Evolutionary conservation across 2,113 vertebrate species (phyloP).

Genomic region (Centropristis striata): DNA sequence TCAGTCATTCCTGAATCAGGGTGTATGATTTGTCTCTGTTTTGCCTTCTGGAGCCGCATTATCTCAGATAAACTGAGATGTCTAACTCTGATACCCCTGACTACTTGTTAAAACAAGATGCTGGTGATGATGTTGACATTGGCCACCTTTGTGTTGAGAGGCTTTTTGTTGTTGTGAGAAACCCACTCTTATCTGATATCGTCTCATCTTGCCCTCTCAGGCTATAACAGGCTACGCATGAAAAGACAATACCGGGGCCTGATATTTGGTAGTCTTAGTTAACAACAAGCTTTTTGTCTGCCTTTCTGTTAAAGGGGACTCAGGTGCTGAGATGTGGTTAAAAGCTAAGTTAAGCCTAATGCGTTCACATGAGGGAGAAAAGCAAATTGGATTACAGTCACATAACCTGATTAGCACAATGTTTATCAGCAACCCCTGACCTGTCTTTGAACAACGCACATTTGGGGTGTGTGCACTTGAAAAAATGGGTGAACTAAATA

Average conservation of each 20-base stretch:
- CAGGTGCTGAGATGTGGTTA: slow-evolving; percentile 41
- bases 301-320: slow-evolving; percentile 38
- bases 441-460: slow-evolving; percentile 33
- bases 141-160: slow-evolving; percentile 61
- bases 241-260: slow-evolving; percentile 46
- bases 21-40: slow-evolving; percentile 40
- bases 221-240: slow-evolving; percentile 37
- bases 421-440: slow-evolving; percentile 34
- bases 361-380: slow-evolving; percentile 53
- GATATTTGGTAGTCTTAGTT: slow-evolving; percentile 41
- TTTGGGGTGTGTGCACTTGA: slow-evolving; percentile 12
- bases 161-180: slow-evolving; percentile 62
- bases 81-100: slow-evolving; percentile 45
- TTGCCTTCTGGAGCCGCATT: slow-evolving; percentile 28
- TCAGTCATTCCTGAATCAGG: slow-evolving; percentile 44
- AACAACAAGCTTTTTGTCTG: slow-evolving; percentile 72
- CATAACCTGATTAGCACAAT: slow-evolving; percentile 53
- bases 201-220: slow-evolving; percentile 62
- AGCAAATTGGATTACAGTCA: slow-evolving; percentile 56
- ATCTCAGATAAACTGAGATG: slow-evolving; percentile 71
- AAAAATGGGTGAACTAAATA: neutral
- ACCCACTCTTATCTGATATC: slow-evolving; percentile 52
- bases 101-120: slow-evolving; percentile 73
- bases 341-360: slow-evolving; percentile 46
- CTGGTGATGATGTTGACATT: slow-evolving; percentile 51